A percentile compares a stretch with the other conserved stretches of the same genome.
Evolutionary conservation across 2,888 invertebrate species (phyloP).

Genomic region (Microchrysa polita): DNA sequence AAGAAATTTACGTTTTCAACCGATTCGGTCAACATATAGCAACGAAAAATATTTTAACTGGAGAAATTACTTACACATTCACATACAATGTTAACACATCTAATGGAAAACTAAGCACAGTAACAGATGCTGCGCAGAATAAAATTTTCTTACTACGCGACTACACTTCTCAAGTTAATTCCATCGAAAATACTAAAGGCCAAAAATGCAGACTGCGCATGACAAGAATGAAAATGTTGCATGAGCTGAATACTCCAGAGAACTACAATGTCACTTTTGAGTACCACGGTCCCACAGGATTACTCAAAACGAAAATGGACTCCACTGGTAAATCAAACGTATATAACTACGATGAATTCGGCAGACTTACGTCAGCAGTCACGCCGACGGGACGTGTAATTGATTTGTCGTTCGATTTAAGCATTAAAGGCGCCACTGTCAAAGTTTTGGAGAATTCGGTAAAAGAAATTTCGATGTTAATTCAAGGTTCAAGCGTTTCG

Average conservation of each 20-base stretch:
- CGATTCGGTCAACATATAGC: conserved; percentile 94
- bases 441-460: conserved; percentile 84
- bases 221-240: conserved; percentile 92
- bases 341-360: conserved; percentile 95
- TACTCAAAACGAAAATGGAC: conserved; percentile 88
- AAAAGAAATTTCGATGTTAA: conserved; percentile 84
- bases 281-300: conserved; percentile 89
- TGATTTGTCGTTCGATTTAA: conserved; percentile 87
- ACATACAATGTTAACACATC: conserved; percentile 97
- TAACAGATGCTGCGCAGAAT: conserved; percentile 92
- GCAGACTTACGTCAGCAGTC: conserved; percentile 88
- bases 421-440: conserved; percentile 88
- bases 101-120: conserved; percentile 92
- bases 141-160: conserved; percentile 85
- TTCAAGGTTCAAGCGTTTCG: conserved; percentile 86
- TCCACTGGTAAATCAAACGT: conserved; percentile 91
- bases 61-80: conserved; percentile 91
- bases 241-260: conserved; percentile 90
- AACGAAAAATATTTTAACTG: conserved; percentile 94
- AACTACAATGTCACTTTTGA: conserved; percentile 94
- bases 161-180: conserved; percentile 88
- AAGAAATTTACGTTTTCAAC: conserved; percentile 94
- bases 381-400: conserved; percentile 96
- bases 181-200: conserved; percentile 92
- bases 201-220: conserved; percentile 90